Conservation (phyloP, 2,888 invertebrate species). For the Odontomyia ornata region DNA sequence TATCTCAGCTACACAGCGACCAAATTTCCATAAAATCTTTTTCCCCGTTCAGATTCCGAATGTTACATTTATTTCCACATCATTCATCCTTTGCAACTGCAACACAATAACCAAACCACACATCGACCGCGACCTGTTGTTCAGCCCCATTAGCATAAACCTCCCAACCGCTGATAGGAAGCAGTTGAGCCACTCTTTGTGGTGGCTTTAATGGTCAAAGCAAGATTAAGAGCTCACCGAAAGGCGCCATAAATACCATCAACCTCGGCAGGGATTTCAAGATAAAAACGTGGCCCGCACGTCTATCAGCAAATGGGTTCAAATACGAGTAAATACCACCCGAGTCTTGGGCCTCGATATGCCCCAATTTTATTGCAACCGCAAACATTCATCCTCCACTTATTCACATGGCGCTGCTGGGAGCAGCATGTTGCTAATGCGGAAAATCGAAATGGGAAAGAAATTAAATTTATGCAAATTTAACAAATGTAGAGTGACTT, state of each 20-base stretch:
- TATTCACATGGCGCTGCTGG: background rate
- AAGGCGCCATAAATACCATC: slow-evolving; percentile 45
- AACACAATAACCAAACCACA: slow-evolving; percentile 2
- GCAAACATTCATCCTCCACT: background rate
- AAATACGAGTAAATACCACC: slow-evolving; percentile 5
- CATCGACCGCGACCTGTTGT: background rate
- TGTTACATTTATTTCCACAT: no score
- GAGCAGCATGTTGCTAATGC: background rate
- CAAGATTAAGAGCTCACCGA: slow-evolving; percentile 44
- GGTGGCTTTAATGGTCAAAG: slow-evolving; percentile 29
- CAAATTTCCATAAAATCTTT: no score
- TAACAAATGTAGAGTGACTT: slow-evolving; percentile 10
- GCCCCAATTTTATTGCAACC: slow-evolving; percentile 11
- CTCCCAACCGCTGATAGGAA: slow-evolving; percentile 35
- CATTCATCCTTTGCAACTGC: background rate
- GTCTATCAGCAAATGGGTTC: slow-evolving; percentile 22
- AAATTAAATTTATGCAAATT: slow-evolving; percentile 38
- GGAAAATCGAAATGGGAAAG: background rate
- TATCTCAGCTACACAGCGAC: no score
- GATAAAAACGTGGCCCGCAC: slow-evolving; percentile 18
- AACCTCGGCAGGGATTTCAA: slow-evolving; percentile 33
- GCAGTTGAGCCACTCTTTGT: slow-evolving; percentile 14
- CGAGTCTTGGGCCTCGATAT: background rate
- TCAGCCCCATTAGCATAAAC: slow-evolving; percentile 37
- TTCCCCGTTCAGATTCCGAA: no score